Conservation (phyloP, 2,888 invertebrate genomes). For the Scaptomyza reducta region DNA sequence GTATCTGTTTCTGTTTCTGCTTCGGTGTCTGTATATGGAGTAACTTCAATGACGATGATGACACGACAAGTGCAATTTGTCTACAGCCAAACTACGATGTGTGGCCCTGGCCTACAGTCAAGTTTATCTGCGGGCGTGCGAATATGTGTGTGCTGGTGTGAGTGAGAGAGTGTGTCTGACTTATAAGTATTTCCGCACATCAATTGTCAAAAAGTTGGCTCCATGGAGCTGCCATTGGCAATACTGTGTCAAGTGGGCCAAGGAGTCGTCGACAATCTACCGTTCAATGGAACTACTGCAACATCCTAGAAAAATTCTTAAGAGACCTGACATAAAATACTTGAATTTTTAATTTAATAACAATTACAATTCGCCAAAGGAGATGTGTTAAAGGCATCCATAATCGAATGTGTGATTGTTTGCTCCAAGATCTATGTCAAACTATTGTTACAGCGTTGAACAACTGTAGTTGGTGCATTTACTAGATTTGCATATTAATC, state of each 20-base stretch:
- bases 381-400: no score
- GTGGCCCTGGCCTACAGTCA: constrained; percentile 30
- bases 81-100: constrained; percentile 43
- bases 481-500: neutral
- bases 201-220: constrained; percentile 71
- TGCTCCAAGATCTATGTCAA: no score
- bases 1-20: constrained; percentile 7
- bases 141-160: constrained; percentile 5
- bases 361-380: no score
- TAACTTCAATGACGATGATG: constrained; percentile 38
- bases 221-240: constrained; percentile 55
- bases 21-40: constrained; percentile 15
- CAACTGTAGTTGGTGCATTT: no score
- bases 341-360: no score
- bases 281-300: constrained; percentile 19
- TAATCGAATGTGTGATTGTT: no score
- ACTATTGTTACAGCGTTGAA: no score
- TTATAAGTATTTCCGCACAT: constrained; percentile 71
- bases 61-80: constrained; percentile 69
- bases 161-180: constrained; percentile 26
- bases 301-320: neutral
- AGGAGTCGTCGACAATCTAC: constrained; percentile 19
- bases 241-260: constrained; percentile 45
- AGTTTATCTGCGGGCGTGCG: constrained; percentile 39
- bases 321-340: neutral